Conservation (phyloP, 2,797 vertebrate genomes). For the Geotrypetes seraphini region DNA sequence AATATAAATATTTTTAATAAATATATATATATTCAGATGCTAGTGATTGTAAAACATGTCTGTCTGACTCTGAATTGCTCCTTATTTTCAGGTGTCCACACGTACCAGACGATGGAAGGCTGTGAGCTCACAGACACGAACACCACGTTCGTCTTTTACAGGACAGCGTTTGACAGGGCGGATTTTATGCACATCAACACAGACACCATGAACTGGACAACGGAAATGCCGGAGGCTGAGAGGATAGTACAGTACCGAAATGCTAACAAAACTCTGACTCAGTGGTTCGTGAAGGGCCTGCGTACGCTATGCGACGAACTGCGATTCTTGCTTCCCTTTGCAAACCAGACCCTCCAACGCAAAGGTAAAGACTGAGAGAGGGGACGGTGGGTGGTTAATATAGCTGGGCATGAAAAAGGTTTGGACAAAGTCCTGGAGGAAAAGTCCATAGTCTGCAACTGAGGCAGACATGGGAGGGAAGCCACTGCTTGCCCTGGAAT, state of each 20-base stretch:
- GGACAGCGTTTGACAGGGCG: neutral
- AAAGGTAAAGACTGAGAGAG: neutral
- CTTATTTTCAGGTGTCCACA: neutral
- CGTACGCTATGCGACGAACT: neutral
- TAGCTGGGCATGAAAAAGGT: too few relatives aligned
- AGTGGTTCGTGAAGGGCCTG: neutral
- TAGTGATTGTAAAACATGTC: too few relatives aligned
- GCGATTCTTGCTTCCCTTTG: neutral
- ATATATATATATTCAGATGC: too few relatives aligned
- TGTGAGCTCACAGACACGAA: neutral
- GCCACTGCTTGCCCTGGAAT: too few relatives aligned
- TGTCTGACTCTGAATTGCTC: too few relatives aligned
- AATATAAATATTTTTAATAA: too few relatives aligned
- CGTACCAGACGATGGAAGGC: neutral
- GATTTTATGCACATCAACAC: neutral
- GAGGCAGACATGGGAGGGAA: too few relatives aligned
- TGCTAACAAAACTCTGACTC: accelerated
- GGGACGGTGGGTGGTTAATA: too few relatives aligned
- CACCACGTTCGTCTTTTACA: neutral
- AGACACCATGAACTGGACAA: neutral
- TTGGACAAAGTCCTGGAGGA: too few relatives aligned
- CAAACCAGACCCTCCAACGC: neutral
- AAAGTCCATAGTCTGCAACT: too few relatives aligned
- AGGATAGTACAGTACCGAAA: neutral
- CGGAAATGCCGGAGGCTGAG: neutral